phyloP scores from a whole-genome alignment of 2,797 vertebrate genomes.

The Acanthurus tractus region DNA sequence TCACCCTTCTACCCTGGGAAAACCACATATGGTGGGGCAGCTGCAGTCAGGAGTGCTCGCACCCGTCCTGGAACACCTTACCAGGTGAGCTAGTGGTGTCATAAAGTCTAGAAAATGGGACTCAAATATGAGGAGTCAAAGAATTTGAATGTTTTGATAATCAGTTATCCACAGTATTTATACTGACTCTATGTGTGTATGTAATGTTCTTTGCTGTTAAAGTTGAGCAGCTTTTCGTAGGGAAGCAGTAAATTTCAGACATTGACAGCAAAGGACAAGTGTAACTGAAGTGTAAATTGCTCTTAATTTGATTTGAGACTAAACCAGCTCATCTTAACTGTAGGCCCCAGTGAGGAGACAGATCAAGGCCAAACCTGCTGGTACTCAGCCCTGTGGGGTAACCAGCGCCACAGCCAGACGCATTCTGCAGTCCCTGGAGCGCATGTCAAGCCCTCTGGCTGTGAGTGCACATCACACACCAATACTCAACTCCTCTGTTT shows the following conservation, averaged over 20 bases:
- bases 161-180: not conserved
- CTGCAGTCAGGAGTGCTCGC: conserved; percentile 87
- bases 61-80: conserved; percentile 88
- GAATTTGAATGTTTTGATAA: not conserved
- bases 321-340: conserved; percentile 31
- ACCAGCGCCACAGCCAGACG: conserved; percentile 95
- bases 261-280: not conserved
- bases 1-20: conserved; percentile 98
- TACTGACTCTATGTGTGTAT: not conserved
- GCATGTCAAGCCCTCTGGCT: conserved; percentile 97
- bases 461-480: conserved; percentile 80
- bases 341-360: conserved; percentile 94
- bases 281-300: conserved; percentile 6
- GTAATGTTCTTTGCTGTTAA: not conserved
- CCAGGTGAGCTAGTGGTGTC: conserved; percentile 85
- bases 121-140: not conserved
- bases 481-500: not conserved
- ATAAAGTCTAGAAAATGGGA: not conserved
- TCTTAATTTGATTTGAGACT: conserved; percentile 14
- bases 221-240: not conserved
- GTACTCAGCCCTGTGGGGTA: conserved; percentile 91
- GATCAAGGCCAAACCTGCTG: conserved; percentile 95
- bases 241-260: not conserved
- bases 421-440: conserved; percentile 96
- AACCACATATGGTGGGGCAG: conserved; percentile 95